Conservation (phyloP, 2,113 vertebrate genomes). For the Malurus alboscapulatus region DNA sequence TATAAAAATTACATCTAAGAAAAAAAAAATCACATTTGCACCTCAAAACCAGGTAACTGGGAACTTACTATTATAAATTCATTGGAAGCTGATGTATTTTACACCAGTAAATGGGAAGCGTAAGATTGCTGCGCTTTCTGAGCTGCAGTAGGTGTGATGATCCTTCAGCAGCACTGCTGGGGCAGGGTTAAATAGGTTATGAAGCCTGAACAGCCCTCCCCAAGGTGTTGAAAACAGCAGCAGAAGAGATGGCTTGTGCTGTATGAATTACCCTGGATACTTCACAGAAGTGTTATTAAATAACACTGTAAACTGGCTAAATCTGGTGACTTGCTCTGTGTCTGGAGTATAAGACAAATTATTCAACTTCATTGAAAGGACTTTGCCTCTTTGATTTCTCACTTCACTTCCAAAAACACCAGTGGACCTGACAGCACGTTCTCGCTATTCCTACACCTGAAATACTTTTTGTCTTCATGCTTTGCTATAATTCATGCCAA, state of each 20-base stretch:
- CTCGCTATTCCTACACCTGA: neutral
- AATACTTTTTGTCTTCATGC: neutral
- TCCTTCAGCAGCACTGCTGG: neutral
- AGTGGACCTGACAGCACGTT: neutral
- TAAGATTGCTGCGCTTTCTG: neutral
- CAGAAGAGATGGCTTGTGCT: neutral
- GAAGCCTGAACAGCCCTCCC: neutral
- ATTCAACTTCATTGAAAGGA: neutral
- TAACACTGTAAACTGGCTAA: neutral
- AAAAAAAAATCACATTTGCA: conserved; percentile 24
- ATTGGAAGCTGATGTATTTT: neutral
- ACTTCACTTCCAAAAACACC: neutral
- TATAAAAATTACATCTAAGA: conserved; percentile 33
- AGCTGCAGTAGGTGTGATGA: neutral
- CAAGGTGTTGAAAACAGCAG: neutral
- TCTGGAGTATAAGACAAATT: neutral
- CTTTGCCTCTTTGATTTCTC: neutral
- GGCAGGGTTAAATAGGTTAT: neutral
- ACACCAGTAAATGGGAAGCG: neutral
- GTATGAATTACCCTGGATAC: neutral
- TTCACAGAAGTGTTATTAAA: neutral
- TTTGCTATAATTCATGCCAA: neutral
- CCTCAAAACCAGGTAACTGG: conserved; percentile 37
- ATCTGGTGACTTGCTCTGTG: neutral
- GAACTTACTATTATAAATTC: conserved; percentile 11